Evolutionary conservation across 2,888 invertebrate species (phyloP).

Genomic region (Leucoptera coffeella): DNA sequence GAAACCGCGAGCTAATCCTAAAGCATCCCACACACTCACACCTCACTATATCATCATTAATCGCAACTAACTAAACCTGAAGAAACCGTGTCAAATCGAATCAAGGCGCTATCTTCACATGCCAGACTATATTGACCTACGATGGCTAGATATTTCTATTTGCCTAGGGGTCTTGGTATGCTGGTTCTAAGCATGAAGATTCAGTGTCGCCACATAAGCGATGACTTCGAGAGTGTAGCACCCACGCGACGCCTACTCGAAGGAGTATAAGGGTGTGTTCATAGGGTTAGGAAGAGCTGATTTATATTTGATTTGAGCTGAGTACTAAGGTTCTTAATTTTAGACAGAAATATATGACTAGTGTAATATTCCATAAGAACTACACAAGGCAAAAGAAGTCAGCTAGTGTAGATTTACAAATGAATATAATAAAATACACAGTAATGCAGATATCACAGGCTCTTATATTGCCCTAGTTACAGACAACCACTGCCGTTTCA

Average conservation of each 20-base stretch:
- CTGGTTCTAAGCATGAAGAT: slow-evolving; percentile 16
- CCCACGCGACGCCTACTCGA: slow-evolving; percentile 40
- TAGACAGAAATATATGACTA: too few species aligned
- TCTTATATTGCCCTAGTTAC: too few species aligned
- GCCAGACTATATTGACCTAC: slow-evolving; percentile 16
- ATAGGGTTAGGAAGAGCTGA: slow-evolving; percentile 10
- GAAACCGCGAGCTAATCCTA: slow-evolving; percentile 1
- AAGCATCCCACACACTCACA: slow-evolving; percentile 11
- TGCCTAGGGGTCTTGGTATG: slow-evolving; percentile 12
- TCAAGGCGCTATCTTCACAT: slow-evolving; percentile 11
- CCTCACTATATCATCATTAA: slow-evolving; percentile 35
- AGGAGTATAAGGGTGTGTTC: slow-evolving; percentile 16
- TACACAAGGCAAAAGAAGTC: too few species aligned
- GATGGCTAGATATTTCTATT: too few species aligned
- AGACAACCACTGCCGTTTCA: too few species aligned
- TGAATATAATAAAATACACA: too few species aligned
- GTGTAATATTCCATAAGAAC: too few species aligned
- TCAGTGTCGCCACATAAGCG: slow-evolving; percentile 25
- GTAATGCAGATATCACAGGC: too few species aligned
- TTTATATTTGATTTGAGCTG: slow-evolving; percentile 48
- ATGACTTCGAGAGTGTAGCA: slow-evolving; percentile 37
- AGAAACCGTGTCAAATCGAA: slow-evolving; percentile 29
- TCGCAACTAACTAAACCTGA: slow-evolving; percentile 17
- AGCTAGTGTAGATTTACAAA: too few species aligned
- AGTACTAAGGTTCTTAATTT: too few species aligned